Evolutionary conservation across 1,140 invertebrate genomes (phyloP).

Genomic region (Aphis gossypii): DNA sequence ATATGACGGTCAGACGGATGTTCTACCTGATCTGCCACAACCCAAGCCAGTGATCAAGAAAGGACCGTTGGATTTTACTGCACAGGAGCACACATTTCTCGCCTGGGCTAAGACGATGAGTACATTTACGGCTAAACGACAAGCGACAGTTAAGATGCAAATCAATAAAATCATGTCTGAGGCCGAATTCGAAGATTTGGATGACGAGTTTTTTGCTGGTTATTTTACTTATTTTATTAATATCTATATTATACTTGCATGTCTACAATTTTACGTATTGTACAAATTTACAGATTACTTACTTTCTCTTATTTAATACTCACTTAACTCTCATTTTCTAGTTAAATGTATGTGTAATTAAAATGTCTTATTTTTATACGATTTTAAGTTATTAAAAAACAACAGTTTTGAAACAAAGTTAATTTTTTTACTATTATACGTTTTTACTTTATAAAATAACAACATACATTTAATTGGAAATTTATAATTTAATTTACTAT

Average conservation of each 20-base stretch:
- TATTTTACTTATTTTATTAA: not conserved
- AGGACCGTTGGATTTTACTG: not conserved
- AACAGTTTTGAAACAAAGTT: not conserved
- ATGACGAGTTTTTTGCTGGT: slow-evolving; percentile 35
- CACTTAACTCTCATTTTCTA: not conserved
- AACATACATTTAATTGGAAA: not conserved
- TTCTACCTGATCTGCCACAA: not conserved
- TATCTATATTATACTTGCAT: not conserved
- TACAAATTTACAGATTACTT: not conserved
- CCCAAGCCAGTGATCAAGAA: not conserved
- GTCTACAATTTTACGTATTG: not conserved
- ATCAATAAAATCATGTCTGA: slow-evolving; percentile 30
- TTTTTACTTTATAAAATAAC: not conserved
- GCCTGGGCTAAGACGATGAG: slow-evolving; percentile 32
- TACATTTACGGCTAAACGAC: slow-evolving; percentile 25
- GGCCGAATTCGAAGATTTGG: slow-evolving; percentile 34
- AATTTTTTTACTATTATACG: not conserved
- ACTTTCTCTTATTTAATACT: not conserved
- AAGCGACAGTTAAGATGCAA: slow-evolving; percentile 7
- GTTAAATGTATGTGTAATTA: not conserved
- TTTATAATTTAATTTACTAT: not conserved
- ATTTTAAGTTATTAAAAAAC: not conserved
- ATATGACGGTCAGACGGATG: not conserved
- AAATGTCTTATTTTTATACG: not conserved
- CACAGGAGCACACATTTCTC: slow-evolving; percentile 8